These are phyloP conservation scores for Asteroscopus sphinx DNA, from an alignment of 2,888 invertebrate genomes.

Conservation along the genomic window DNA sequence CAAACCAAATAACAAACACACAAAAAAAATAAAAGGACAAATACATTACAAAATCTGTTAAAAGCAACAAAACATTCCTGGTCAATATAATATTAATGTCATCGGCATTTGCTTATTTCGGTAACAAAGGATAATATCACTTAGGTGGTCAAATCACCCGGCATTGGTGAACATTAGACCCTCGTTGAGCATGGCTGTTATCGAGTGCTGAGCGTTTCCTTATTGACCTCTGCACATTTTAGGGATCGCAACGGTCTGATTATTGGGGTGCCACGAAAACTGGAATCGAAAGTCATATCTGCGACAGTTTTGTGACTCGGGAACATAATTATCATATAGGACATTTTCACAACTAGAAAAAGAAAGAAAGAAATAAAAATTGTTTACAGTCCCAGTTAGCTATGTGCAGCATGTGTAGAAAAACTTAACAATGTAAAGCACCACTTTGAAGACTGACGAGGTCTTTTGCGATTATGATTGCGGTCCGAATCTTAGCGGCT, in stretches of 20 bases:
- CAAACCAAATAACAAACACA: no score
- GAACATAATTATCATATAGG: no score
- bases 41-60: neutral
- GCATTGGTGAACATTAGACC: constrained; percentile 45
- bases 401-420: no score
- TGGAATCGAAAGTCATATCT: neutral
- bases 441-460: no score
- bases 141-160: constrained; percentile 44
- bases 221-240: constrained; percentile 37
- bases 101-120: constrained; percentile 9
- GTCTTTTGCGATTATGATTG: no score
- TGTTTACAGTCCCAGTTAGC: no score
- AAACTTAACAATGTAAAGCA: no score
- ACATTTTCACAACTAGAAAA: no score
- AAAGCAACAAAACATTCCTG: neutral
- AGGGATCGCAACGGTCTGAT: constrained; percentile 9
- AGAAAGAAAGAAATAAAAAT: no score
- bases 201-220: constrained; percentile 34
- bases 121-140: constrained; percentile 46
- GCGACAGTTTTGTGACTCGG: no score
- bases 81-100: constrained; percentile 18
- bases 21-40: constrained; percentile 1
- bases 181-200: constrained; percentile 38
- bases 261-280: constrained; percentile 27
- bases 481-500: no score